phyloP scores from a whole-genome alignment of 2,113 vertebrate species.

The Thymallus thymallus region DNA sequence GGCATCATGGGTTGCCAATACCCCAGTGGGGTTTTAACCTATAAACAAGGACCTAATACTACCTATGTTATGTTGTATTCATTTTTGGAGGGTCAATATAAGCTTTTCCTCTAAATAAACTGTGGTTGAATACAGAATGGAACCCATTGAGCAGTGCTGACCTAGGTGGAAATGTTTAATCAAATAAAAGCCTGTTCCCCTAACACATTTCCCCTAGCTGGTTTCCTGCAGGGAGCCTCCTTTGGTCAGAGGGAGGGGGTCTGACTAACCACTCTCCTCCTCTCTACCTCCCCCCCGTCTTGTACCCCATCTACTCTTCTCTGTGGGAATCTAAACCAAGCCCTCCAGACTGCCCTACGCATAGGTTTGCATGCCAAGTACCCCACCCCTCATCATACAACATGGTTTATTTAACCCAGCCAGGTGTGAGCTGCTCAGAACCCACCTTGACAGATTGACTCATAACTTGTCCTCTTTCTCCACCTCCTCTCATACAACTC shows the following conservation, averaged over 20 bases:
- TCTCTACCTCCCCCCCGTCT: too few species aligned
- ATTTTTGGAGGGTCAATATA: too few species aligned
- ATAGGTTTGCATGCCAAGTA: too few species aligned
- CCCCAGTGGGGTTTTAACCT: neutral
- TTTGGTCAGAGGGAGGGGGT: neutral
- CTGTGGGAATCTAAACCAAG: neutral
- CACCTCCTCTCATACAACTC: slow-evolving; percentile 7
- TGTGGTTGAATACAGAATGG: too few species aligned
- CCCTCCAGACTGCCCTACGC: too few species aligned
- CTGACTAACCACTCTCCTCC: neutral
- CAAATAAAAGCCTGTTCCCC: too few species aligned
- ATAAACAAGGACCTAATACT: neutral
- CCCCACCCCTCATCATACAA: neutral
- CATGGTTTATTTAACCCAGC: slow-evolving; percentile 5
- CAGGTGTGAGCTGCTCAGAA: slow-evolving; percentile 31
- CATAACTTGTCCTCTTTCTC: slow-evolving; percentile 31
- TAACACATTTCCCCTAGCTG: neutral
- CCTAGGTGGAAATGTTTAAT: too few species aligned
- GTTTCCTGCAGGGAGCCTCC: neutral
- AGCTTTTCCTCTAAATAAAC: too few species aligned
- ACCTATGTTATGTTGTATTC: too few species aligned
- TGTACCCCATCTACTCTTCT: neutral
- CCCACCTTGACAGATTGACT: slow-evolving; percentile 42
- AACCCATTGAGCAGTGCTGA: too few species aligned
- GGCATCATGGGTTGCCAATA: neutral